Evolutionary conservation across 2,888 invertebrate genomes (phyloP).

Genomic region (Clostera curtula): DNA sequence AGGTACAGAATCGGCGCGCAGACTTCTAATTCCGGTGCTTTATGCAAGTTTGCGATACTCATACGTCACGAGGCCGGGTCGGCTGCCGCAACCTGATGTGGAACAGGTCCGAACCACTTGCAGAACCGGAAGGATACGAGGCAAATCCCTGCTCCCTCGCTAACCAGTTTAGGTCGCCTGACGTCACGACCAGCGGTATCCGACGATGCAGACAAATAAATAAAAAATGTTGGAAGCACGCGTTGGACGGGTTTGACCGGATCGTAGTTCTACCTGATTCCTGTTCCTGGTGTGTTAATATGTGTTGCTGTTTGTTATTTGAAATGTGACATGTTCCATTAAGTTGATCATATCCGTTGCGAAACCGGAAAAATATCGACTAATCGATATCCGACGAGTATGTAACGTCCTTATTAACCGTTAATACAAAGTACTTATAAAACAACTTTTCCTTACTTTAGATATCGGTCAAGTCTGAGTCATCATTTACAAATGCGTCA

Average conservation of each 20-base stretch:
- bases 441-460: too few relatives aligned
- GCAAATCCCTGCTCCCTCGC: slow-evolving; percentile 74
- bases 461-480: background rate
- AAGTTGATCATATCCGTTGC: background rate
- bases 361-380: background rate
- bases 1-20: slow-evolving; percentile 24
- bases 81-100: slow-evolving; percentile 63
- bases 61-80: slow-evolving; percentile 58
- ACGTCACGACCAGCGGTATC: slow-evolving; percentile 73
- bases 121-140: slow-evolving; percentile 75
- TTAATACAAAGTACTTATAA: too few relatives aligned
- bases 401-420: too few relatives aligned
- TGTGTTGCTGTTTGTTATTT: slow-evolving; percentile 42
- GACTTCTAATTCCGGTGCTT: slow-evolving; percentile 30
- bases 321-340: slow-evolving; percentile 26
- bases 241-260: slow-evolving; percentile 73
- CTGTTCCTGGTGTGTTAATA: slow-evolving; percentile 70
- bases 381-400: too few relatives aligned
- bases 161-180: slow-evolving; percentile 74
- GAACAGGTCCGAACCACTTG: slow-evolving; percentile 70
- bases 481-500: too few relatives aligned
- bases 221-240: slow-evolving; percentile 75
- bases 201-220: slow-evolving; percentile 73
- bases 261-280: slow-evolving; percentile 75
- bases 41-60: slow-evolving; percentile 38